phyloP scores from a whole-genome alignment of 1,140 invertebrate genomes.

The Hyposmocoma kahamanoa region DNA sequence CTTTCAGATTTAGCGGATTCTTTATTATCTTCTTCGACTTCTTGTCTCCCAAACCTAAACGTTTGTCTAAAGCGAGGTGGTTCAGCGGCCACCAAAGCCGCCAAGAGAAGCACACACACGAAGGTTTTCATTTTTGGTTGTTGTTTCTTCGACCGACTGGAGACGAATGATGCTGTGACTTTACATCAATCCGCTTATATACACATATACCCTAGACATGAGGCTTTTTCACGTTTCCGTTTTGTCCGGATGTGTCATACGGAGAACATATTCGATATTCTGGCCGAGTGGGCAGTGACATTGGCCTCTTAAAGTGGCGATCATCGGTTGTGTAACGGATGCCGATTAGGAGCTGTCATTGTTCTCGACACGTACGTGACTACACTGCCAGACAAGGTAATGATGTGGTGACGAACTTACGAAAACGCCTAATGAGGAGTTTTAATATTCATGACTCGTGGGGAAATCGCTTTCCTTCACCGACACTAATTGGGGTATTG shows the following conservation, averaged over 20 bases:
- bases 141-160: conserved; percentile 32
- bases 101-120: conserved; percentile 40
- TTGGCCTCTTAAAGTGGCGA: conserved; percentile 58
- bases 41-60: conserved; percentile 37
- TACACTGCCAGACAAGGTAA: conserved; percentile 22
- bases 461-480: conserved; percentile 51
- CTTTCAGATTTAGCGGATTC: conserved; percentile 15
- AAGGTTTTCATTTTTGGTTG: conserved; percentile 47
- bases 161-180: conserved; percentile 54
- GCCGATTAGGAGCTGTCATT: conserved; percentile 62
- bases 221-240: conserved; percentile 50
- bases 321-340: conserved; percentile 51
- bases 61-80: conserved; percentile 40
- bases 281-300: conserved; percentile 46
- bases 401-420: conserved; percentile 35
- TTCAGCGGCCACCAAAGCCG: conserved; percentile 42
- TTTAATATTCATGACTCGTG: conserved; percentile 61
- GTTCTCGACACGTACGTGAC: conserved; percentile 47
- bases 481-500: conserved; percentile 40
- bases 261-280: conserved; percentile 55
- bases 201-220: conserved; percentile 23
- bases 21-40: conserved; percentile 21
- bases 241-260: conserved; percentile 49
- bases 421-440: conserved; percentile 43
- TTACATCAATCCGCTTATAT: conserved; percentile 39